Percentiles rank a stretch among this genome's conserved stretches.
Conservation (phyloP, 2,888 invertebrate genomes). For the Xestobium rufovillosum region DNA sequence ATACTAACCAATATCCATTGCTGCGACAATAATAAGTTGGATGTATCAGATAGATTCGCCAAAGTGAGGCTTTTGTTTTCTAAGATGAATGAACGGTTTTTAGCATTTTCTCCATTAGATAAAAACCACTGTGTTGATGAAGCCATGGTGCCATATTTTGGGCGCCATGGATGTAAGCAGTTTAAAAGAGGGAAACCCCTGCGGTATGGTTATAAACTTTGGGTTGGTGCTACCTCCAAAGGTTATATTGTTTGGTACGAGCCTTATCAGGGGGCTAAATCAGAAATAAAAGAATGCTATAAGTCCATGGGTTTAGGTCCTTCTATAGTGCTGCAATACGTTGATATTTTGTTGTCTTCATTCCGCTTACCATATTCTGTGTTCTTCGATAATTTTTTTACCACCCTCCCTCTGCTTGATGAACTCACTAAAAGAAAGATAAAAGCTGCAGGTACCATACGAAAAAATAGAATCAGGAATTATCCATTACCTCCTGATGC, state of each 20-base stretch:
- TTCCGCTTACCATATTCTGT: slow-evolving; percentile 6
- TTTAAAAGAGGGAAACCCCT: slow-evolving; percentile 6
- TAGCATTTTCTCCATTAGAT: too few relatives aligned
- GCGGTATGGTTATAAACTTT: too few relatives aligned
- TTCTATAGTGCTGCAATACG: slow-evolving; percentile 6
- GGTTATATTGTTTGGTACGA: slow-evolving; percentile 7
- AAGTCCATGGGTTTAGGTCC: slow-evolving; percentile 5
- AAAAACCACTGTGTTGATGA: slow-evolving; percentile 7
- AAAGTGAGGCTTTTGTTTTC: slow-evolving; percentile 1
- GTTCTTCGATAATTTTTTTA: slow-evolving; percentile 7
- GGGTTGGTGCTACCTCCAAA: slow-evolving; percentile 7
- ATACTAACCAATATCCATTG: too few relatives aligned
- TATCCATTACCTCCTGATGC: slow-evolving; percentile 4
- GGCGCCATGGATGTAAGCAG: slow-evolving; percentile 5
- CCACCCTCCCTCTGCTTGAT: slow-evolving; percentile 2
- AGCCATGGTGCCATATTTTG: too few relatives aligned
- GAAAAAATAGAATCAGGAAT: slow-evolving; percentile 4
- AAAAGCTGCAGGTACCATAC: slow-evolving; percentile 5
- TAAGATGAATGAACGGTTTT: not conserved
- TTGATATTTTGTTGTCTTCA: slow-evolving; percentile 6
- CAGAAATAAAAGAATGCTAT: slow-evolving; percentile 7
- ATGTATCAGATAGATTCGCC: not conserved
- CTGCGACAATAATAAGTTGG: slow-evolving; percentile 1
- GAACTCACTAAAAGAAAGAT: slow-evolving; percentile 7
- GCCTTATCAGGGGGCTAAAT: slow-evolving; percentile 5